phyloP scores from a whole-genome alignment of 1,140 invertebrate species.

The Calephelis nemesis region DNA sequence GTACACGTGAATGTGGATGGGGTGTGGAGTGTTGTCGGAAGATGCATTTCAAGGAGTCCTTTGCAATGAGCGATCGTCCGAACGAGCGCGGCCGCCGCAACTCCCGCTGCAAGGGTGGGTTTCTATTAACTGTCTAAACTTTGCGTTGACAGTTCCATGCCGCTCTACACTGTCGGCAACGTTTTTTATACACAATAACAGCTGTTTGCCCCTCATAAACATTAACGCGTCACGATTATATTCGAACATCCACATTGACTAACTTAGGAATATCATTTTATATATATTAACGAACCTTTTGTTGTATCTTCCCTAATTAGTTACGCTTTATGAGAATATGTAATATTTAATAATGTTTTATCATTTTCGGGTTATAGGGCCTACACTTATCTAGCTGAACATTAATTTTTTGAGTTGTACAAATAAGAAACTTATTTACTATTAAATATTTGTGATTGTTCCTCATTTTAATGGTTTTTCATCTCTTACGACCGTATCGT shows the following conservation, averaged over 20 bases:
- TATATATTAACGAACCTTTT: background rate
- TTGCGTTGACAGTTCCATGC: conserved; percentile 41
- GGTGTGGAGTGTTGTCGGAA: conserved; percentile 65
- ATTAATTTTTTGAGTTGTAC: too few species aligned
- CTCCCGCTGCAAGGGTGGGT: conserved; percentile 76
- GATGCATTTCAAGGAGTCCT: conserved; percentile 79
- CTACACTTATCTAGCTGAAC: too few species aligned
- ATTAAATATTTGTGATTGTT: too few species aligned
- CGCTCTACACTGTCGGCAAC: conserved; percentile 31
- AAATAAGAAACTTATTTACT: too few species aligned
- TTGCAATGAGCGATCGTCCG: conserved; percentile 76
- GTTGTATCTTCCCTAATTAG: too few species aligned
- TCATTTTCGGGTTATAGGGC: too few species aligned
- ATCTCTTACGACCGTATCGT: too few species aligned
- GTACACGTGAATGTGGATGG: conserved; percentile 73
- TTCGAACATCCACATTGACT: background rate
- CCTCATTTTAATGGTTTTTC: too few species aligned
- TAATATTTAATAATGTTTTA: too few species aligned
- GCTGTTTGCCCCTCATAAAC: conserved; percentile 25
- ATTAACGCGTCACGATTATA: conserved; percentile 30
- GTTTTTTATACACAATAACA: conserved; percentile 35
- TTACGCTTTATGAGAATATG: too few species aligned
- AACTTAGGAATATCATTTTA: background rate
- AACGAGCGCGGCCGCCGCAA: conserved; percentile 75
- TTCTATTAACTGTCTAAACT: conserved; percentile 59